Evolutionary conservation across 2,888 invertebrate species (phyloP), one percentile per base, ranked within the genome.

Genomic region (Mythimna albipuncta): DNA sequence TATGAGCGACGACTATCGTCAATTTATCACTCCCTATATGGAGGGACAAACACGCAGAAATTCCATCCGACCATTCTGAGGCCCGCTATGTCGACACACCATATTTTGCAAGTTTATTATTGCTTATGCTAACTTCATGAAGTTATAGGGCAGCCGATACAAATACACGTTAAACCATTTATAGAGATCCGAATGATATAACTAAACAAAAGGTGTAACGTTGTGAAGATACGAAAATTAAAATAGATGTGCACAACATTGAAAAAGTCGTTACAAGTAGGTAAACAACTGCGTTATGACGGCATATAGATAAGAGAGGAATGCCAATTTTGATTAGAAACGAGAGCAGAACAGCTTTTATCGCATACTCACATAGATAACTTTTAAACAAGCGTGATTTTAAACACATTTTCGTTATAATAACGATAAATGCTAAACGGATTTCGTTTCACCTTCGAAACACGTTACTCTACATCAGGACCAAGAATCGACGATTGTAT

Each of bases 261-360:
- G 87, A 89, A 90, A 91, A 88, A 87, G 82, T 87, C 84, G 88
- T 89, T 88, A 87, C 82, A 85, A 90, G 84, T 89, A 89, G 84
- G 90, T 89, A 93, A 92, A 93, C 90, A 93, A 91, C 84, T 87
- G 88, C 88, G 90, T 88, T 89, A 89, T 92, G 92, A 91, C 92
- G 91, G 86, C 89, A 88, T 76, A 75, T 69, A 93, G 95, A 95
- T 95, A 95, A 94, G 89, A 88, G 82, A 86, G 93, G 95, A 95
- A 95, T 95, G 94, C 92, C 91, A 94, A 94, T 94, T 94, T 92
- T 91, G 94, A 95, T 95, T 94, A 94, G 91, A 92, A 95, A 94
- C 91, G 92, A 94, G 94, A 94, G 90, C 94, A 93, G 88, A 84
- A 86, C 91, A 83, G 87, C 88, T 89, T 91, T 94, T 94, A 95